phyloP scores from a whole-genome alignment of 1,140 invertebrate species.

The Tetramorium simillimum region DNA sequence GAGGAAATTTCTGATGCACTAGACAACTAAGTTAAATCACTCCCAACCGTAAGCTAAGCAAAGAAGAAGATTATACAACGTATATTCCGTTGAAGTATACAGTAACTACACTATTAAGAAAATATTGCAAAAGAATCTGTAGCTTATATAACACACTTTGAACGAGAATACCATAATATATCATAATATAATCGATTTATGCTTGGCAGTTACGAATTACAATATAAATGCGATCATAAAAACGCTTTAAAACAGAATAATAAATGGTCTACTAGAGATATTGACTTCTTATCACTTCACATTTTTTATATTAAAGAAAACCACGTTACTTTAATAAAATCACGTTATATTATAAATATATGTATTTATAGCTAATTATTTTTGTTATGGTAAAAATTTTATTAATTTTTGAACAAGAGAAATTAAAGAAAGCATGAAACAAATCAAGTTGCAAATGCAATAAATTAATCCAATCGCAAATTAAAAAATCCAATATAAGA shows the following conservation, averaged over 20 bases:
- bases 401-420: background rate
- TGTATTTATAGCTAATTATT: background rate
- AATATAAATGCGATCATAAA: background rate
- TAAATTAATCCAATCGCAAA: background rate
- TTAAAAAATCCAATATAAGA: background rate
- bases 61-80: background rate
- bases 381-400: background rate
- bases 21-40: conserved; percentile 2
- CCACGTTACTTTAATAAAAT: background rate
- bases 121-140: background rate
- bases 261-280: background rate
- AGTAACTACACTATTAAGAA: background rate
- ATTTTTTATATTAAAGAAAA: background rate
- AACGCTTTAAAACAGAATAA: background rate
- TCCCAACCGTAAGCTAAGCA: background rate
- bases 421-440: background rate
- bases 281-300: background rate
- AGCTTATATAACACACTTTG: background rate
- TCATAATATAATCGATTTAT: conserved; percentile 20
- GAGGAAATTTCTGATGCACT: background rate
- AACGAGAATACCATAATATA: background rate
- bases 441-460: background rate
- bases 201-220: background rate
- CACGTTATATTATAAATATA: background rate
- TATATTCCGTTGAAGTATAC: background rate